phyloP scores from a whole-genome alignment of 2,888 invertebrate species.

The Drosophila mercatorum region DNA sequence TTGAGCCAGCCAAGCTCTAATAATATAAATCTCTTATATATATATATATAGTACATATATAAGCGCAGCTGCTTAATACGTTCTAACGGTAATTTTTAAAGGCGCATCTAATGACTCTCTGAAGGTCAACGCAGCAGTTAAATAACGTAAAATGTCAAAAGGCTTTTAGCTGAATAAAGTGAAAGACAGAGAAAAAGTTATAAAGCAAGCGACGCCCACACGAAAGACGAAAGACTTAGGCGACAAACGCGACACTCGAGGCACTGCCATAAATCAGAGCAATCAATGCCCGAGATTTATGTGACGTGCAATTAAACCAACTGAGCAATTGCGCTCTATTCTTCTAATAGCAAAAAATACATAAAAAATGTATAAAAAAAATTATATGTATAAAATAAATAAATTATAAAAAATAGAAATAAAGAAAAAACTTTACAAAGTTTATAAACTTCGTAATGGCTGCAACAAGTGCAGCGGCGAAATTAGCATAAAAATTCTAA shows the following conservation, averaged over 20 bases:
- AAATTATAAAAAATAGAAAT: conserved; percentile 3
- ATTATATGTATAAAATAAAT: conserved; percentile 10
- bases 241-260: conserved; percentile 54
- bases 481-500: conserved; percentile 59
- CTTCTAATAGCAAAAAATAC: conserved; percentile 41
- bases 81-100: conserved; percentile 48
- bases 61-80: too few species aligned
- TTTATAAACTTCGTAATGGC: neutral
- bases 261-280: conserved; percentile 57
- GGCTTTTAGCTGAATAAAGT: conserved; percentile 32
- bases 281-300: conserved; percentile 56
- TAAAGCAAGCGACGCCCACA: conserved; percentile 42
- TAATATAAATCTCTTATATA: too few species aligned
- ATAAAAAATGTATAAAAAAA: neutral
- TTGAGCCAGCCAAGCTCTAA: conserved; percentile 19
- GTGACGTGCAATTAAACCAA: conserved; percentile 70
- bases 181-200: neutral
- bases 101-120: conserved; percentile 43
- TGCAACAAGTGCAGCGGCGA: conserved; percentile 53
- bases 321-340: conserved; percentile 52
- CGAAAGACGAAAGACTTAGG: conserved; percentile 57
- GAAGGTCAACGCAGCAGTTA: conserved; percentile 57
- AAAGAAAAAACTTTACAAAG: neutral
- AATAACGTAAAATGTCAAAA: conserved; percentile 60
- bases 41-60: too few species aligned